These are phyloP conservation scores for Caenorhabditis drosophilae DNA, from an alignment of 2,888 invertebrate genomes.

Conservation along the genomic window DNA sequence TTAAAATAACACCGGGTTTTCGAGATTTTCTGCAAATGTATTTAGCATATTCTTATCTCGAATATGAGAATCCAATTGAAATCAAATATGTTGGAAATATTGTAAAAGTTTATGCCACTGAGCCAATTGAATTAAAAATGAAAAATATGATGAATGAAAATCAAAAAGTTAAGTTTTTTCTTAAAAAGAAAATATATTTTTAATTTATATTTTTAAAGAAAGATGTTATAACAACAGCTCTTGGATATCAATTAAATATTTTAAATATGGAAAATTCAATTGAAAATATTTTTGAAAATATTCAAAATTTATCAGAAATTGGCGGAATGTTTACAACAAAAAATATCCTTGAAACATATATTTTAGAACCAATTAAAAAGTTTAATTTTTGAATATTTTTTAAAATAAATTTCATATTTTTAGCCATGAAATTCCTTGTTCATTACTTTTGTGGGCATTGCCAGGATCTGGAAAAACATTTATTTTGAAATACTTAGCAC, in stretches of 20 bases:
- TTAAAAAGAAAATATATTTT: too few species aligned
- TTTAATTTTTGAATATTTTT: constrained; percentile 1
- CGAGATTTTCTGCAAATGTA: constrained; percentile 36
- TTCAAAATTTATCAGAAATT: constrained; percentile 4
- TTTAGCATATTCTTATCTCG: constrained; percentile 38
- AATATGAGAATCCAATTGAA: constrained; percentile 17
- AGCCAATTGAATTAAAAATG: too few species aligned
- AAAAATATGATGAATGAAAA: too few species aligned
- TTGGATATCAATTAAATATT: constrained; percentile 5
- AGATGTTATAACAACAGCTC: neutral
- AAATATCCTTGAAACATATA: constrained; percentile 22
- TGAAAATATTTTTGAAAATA: too few species aligned
- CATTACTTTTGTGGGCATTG: constrained; percentile 57
- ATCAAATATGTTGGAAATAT: constrained; percentile 41
- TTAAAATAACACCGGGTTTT: neutral
- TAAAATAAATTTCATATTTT: constrained; percentile 5
- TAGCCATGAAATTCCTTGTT: constrained; percentile 40
- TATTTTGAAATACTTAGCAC: constrained; percentile 43
- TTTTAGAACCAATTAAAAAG: constrained; percentile 12
- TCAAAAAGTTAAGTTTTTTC: too few species aligned
- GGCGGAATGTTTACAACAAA: constrained; percentile 19
- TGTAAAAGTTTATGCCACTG: constrained; percentile 16
- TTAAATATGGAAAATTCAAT: too few species aligned
- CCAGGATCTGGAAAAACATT: constrained; percentile 61
- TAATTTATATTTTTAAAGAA: too few species aligned